A percentile compares a stretch with the other conserved stretches of the same genome.
Evolutionary conservation across 2,888 invertebrate genomes (phyloP).

Genomic region (Plemyria rubiginata): DNA sequence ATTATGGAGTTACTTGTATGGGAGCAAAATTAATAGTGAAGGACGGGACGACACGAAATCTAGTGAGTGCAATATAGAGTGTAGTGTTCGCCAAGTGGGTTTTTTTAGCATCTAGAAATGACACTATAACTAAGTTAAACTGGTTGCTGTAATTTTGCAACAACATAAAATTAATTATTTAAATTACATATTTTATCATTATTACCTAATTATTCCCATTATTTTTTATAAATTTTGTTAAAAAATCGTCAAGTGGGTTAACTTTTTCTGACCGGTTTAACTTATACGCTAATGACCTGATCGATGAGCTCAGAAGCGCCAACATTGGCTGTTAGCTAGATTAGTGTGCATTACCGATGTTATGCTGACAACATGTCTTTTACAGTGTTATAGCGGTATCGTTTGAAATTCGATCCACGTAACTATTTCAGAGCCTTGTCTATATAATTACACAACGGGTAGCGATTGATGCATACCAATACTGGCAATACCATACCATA

Average conservation of each 20-base stretch:
- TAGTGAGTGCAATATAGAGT: too few species aligned
- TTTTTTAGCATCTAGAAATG: too few species aligned
- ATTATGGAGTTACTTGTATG: neutral
- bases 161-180: too few species aligned
- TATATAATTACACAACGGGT: slow-evolving; percentile 13
- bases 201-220: too few species aligned
- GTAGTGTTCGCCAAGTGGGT: neutral
- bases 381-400: neutral
- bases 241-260: too few species aligned
- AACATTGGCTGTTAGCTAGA: neutral
- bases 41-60: too few species aligned
- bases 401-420: slow-evolving; percentile 3
- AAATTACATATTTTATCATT: too few species aligned
- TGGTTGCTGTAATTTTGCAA: too few species aligned
- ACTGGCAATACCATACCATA: slow-evolving; percentile 10
- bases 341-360: neutral
- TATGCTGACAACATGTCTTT: neutral
- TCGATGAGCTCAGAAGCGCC: neutral
- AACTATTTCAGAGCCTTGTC: neutral
- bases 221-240: too few species aligned
- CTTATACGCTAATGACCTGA: neutral
- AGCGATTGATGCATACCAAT: slow-evolving; percentile 17
- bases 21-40: too few species aligned
- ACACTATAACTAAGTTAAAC: too few species aligned
- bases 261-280: neutral